These are phyloP conservation scores for Phortica magna DNA, from an alignment of 2,888 invertebrate genomes.

Conservation along the genomic window DNA sequence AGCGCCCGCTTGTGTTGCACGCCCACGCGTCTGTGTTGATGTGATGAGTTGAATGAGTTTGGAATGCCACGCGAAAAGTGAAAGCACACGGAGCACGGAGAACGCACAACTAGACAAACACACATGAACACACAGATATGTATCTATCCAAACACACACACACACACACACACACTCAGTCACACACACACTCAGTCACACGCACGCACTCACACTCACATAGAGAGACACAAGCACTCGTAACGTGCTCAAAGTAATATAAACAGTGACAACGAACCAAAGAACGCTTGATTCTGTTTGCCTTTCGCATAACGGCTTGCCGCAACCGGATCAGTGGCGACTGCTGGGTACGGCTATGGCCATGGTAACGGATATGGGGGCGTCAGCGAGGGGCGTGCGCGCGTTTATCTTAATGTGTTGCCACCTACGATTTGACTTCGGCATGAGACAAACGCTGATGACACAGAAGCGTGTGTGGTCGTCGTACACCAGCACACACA, in stretches of 20 bases:
- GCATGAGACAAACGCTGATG: conserved; percentile 38
- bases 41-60: conserved; percentile 59
- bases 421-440: conserved; percentile 67
- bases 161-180: background rate
- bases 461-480: conserved; percentile 9
- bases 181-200: background rate
- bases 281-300: conserved; percentile 18
- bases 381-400: conserved; percentile 63
- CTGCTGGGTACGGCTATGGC: background rate
- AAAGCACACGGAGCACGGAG: conserved; percentile 48
- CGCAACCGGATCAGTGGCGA: background rate
- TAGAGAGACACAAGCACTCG: background rate
- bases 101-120: background rate
- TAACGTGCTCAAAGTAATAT: conserved; percentile 3
- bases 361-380: background rate
- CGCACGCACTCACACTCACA: background rate
- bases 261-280: conserved; percentile 7
- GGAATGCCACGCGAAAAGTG: conserved; percentile 68
- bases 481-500: conserved; percentile 12
- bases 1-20: background rate
- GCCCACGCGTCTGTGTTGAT: too few relatives aligned
- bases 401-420: conserved; percentile 72
- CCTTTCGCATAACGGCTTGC: conserved; percentile 23
- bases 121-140: too few relatives aligned
- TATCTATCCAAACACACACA: background rate